Percentiles rank a stretch among this genome's conserved stretches.
These are phyloP conservation scores for Probosciger aterrimus DNA, from an alignment of 2,113 vertebrate species.

Conservation along the genomic window DNA sequence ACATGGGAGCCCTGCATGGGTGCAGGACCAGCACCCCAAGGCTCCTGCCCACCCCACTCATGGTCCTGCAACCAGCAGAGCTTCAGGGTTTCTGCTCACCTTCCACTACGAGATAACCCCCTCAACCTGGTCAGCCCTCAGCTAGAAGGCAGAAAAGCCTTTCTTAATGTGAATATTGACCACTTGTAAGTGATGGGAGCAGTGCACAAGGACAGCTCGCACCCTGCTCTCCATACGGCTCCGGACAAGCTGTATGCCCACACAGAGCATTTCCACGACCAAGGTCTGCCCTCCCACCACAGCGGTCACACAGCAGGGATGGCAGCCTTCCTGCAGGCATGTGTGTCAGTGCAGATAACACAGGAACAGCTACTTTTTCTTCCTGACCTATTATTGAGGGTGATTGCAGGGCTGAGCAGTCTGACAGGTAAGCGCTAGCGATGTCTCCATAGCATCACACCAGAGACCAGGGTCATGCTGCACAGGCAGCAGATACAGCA, in stretches of 20 bases:
- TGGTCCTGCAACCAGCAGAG: neutral
- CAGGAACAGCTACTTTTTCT: neutral
- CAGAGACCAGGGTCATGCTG: neutral
- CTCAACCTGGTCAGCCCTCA: neutral
- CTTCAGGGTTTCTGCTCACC: neutral
- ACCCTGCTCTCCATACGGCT: neutral
- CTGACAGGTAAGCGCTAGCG: neutral
- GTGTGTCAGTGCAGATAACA: neutral
- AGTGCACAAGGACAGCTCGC: neutral
- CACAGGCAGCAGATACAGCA: neutral
- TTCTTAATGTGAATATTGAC: neutral
- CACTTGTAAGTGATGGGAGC: neutral
- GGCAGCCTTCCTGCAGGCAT: neutral
- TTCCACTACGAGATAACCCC: fast-evolving
- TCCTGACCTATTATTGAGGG: neutral
- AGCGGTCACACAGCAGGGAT: neutral
- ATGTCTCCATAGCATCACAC: neutral
- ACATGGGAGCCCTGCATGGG: fast-evolving
- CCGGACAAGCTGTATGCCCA: neutral
- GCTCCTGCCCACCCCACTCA: neutral
- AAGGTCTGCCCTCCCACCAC: neutral
- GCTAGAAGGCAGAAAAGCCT: neutral
- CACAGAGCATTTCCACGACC: neutral
- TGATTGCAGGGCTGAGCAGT: neutral
- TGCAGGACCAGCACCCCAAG: neutral